phyloP scores from a whole-genome alignment of 2,888 invertebrate species.

The Hyposoter dolosus region DNA sequence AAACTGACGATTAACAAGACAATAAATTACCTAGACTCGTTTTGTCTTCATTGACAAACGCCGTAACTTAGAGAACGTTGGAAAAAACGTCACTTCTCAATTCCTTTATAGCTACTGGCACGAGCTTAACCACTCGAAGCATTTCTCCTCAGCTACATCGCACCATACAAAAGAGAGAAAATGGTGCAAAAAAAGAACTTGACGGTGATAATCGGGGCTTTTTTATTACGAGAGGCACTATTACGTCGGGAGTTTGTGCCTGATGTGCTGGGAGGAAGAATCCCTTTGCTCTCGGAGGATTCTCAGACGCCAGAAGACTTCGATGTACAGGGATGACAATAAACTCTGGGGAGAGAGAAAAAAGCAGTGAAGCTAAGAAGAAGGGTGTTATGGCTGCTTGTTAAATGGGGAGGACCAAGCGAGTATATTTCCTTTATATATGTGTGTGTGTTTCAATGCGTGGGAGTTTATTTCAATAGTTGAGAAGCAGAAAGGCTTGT shows the following conservation, averaged over 20 bases:
- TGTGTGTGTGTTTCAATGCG: neutral
- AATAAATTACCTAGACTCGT: neutral
- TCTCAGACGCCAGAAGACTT: slow-evolving; percentile 58
- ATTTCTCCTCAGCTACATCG: slow-evolving; percentile 5
- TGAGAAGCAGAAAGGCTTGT: slow-evolving; percentile 10
- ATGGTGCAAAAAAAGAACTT: slow-evolving; percentile 4
- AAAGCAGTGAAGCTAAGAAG: slow-evolving; percentile 25
- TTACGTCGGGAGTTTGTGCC: slow-evolving; percentile 18
- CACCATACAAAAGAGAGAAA: neutral
- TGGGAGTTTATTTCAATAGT: neutral
- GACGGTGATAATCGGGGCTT: slow-evolving; percentile 31
- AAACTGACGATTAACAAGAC: neutral
- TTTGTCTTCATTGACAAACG: neutral
- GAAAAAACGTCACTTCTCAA: neutral
- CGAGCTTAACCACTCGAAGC: slow-evolving; percentile 4
- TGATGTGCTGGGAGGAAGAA: slow-evolving; percentile 28
- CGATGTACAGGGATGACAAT: slow-evolving; percentile 58
- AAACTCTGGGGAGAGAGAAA: slow-evolving; percentile 40
- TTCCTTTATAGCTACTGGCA: neutral
- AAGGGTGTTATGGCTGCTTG: slow-evolving; percentile 58
- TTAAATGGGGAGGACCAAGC: slow-evolving; percentile 58
- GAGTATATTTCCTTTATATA: slow-evolving; percentile 5
- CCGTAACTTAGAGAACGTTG: neutral
- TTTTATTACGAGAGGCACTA: slow-evolving; percentile 17
- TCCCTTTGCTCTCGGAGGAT: slow-evolving; percentile 41